Conservation (phyloP, 2,797 vertebrate species). For the Galaxias olidus region DNA sequence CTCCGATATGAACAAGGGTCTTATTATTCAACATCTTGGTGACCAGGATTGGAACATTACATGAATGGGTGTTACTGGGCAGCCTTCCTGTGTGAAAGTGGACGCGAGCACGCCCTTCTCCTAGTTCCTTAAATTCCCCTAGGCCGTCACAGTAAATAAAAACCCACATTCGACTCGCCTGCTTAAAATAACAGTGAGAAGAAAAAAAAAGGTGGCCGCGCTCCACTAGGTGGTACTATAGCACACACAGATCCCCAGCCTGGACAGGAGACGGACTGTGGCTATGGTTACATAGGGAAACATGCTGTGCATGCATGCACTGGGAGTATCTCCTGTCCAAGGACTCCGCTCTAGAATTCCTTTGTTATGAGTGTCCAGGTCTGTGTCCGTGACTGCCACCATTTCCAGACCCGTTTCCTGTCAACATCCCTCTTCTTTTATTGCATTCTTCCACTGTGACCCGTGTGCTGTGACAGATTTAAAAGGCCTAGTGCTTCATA, state of each 20-base stretch:
- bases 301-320: no score
- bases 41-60: no score
- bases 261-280: neutral
- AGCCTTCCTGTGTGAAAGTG: neutral
- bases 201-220: neutral
- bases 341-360: constrained; percentile 7
- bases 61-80: no score
- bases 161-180: neutral
- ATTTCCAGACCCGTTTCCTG: constrained; percentile 49
- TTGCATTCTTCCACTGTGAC: constrained; percentile 31
- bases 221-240: constrained; percentile 60
- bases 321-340: neutral
- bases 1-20: no score
- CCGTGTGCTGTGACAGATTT: constrained; percentile 18
- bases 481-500: constrained; percentile 8
- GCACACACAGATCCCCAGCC: constrained; percentile 19
- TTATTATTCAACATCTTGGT: no score
- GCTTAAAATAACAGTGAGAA: neutral
- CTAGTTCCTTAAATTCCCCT: no score
- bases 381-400: constrained; percentile 18
- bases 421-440: constrained; percentile 27
- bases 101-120: no score
- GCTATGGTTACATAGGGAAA: constrained; percentile 4
- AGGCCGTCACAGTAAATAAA: neutral
- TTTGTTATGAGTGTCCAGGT: constrained; percentile 12